Base-by-base conservation (phyloP, 1,140 invertebrate genomes). In the Aplysia californica region DNA sequence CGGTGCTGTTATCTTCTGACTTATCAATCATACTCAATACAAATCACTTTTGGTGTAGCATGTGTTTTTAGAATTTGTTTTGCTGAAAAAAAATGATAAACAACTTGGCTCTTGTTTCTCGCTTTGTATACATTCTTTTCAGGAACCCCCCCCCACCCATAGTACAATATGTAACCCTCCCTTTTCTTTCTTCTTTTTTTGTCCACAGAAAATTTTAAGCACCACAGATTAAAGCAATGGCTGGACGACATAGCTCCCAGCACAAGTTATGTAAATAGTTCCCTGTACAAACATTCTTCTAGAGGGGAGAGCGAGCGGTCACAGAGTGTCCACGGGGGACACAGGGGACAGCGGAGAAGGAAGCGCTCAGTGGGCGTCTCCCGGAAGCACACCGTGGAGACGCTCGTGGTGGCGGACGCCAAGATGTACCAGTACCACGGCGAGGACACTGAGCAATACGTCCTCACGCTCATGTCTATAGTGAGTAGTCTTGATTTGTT, bases 381-480 rank as follows among this genome's bases (percentile, higher is more conserved):
- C 87, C 92, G 92, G 77, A 93, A 95, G 31, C 92, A 94, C 74
- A 94, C 95, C 87, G 95, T 97, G 29, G 96, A 97, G 90, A 94
- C 95, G 0, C 91, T 96, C 58, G 92, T 97, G 23, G 96, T 96
- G 23, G 95, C 95, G 35, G 96, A 97, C 89, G 91, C 92, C 69
- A 93, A 94, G 76, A 96, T 97, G 95, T 93, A 94, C 80, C 91
- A 95, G 41, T 88, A 87, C 76, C 87, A 89, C 81, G 83, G 83
- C 50, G 76, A 79, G 31, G 81, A 87, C 74, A 70, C 87, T 35
- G 93, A 95, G 85, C 94, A 93, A 20, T 97, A 97, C 88, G 92
- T 97, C 20, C 91, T 97, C 56, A 96, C 95, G 33, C 94, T 97
- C 58, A 96, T 97, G 95, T 96, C 96, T 85, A 96, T 96, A 93